Percentiles rank a stretch among this genome's conserved stretches.
These are phyloP conservation scores for Thelaira solivaga DNA, from an alignment of 2,888 invertebrate genomes.

Conservation along the genomic window DNA sequence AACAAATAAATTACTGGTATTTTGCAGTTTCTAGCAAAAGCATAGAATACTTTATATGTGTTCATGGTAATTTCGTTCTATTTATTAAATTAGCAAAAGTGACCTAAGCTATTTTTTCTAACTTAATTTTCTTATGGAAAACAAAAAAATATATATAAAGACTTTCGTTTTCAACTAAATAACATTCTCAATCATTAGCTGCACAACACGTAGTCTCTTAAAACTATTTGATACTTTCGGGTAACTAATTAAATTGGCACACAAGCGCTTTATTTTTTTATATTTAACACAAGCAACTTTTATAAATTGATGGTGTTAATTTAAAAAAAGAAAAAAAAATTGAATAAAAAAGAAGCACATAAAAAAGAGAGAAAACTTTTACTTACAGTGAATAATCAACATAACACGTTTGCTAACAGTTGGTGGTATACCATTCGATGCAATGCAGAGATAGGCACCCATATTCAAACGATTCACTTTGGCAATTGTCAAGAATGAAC, in stretches of 20 bases:
- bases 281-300: not conserved
- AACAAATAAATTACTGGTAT: no score
- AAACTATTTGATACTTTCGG: conserved; percentile 25
- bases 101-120: no score
- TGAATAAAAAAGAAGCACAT: no score
- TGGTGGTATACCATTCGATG: conserved; percentile 89
- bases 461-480: conserved; percentile 87
- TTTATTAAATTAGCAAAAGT: no score
- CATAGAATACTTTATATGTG: no score
- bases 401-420: conserved; percentile 88
- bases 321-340: not conserved
- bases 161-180: no score
- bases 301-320: not conserved
- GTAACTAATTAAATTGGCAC: not conserved
- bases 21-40: no score
- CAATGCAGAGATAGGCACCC: conserved; percentile 89
- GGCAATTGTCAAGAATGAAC: conserved; percentile 84
- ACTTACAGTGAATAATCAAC: conserved; percentile 91
- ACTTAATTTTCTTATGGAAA: no score
- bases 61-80: no score
- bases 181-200: no score
- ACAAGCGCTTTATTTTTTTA: conserved; percentile 2
- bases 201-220: not conserved
- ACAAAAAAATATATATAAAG: no score
- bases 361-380: conserved; percentile 42